A percentile compares a stretch with the other conserved stretches of the same genome.
Conservation (phyloP, 64 coral and sea anemone species). For the Catalaphyllia jardinei region DNA sequence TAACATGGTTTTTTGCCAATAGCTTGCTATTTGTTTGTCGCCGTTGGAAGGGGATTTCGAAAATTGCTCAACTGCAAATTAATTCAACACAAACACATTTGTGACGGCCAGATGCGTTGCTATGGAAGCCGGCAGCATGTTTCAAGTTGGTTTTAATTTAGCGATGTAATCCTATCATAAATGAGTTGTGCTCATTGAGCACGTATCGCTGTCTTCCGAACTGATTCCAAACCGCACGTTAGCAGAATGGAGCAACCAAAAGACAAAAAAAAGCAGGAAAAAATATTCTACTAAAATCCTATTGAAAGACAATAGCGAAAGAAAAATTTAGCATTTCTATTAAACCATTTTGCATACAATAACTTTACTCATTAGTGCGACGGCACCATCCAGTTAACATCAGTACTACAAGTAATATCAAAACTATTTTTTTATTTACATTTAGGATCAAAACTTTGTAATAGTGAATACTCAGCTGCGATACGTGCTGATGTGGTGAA, state of each 20-base stretch:
- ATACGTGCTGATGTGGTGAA: not conserved
- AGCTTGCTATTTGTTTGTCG: not conserved
- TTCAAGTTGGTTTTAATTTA: not conserved
- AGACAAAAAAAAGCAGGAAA: too few relatives aligned
- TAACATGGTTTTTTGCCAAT: not conserved
- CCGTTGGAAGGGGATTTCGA: not conserved
- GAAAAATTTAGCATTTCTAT: not conserved
- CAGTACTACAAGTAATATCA: conserved; percentile 12
- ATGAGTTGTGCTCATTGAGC: not conserved
- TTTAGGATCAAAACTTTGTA: not conserved
- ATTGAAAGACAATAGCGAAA: not conserved
- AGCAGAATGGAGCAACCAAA: not conserved
- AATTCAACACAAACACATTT: conserved; percentile 6
- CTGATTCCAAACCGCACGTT: not conserved
- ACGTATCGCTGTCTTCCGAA: not conserved
- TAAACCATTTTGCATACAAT: not conserved
- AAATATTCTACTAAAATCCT: too few relatives aligned
- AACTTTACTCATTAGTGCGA: not conserved
- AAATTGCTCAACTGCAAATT: not conserved
- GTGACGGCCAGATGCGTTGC: conserved; percentile 3
- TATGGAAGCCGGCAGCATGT: conserved; percentile 2
- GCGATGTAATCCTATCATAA: not conserved
- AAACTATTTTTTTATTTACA: conserved; percentile 3
- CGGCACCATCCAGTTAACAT: conserved; percentile 3
- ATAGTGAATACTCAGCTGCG: not conserved